Percentiles rank a stretch among this genome's conserved stretches.
Evolutionary conservation across 2,113 vertebrate species (phyloP).

Genomic region (Nannobrachium achirus): DNA sequence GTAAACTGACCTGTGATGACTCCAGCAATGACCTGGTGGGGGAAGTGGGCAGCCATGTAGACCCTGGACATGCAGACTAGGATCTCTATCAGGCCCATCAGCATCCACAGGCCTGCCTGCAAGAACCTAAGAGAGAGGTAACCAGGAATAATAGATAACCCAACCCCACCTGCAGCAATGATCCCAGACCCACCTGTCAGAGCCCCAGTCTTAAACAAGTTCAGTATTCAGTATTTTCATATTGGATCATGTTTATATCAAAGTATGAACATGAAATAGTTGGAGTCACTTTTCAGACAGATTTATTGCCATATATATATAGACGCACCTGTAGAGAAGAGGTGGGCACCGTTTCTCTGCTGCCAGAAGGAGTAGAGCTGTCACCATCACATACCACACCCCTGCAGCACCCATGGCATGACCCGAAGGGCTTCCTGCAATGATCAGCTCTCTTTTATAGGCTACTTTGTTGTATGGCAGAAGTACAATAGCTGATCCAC

Average conservation of each 20-base stretch:
- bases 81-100: slow-evolving; percentile 82
- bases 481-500: too few relatives aligned
- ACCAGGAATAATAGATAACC: neutral
- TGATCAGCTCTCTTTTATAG: too few relatives aligned
- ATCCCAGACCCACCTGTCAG: too few relatives aligned
- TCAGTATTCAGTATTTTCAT: too few relatives aligned
- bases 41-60: slow-evolving; percentile 88
- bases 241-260: too few relatives aligned
- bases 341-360: slow-evolving; percentile 57
- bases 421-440: slow-evolving; percentile 81
- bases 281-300: neutral
- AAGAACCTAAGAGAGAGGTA: slow-evolving; percentile 75
- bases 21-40: slow-evolving; percentile 87
- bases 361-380: slow-evolving; percentile 67
- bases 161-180: too few relatives aligned
- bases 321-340: slow-evolving; percentile 69
- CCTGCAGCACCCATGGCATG: slow-evolving; percentile 82
- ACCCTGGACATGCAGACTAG: slow-evolving; percentile 87
- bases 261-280: too few relatives aligned
- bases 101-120: slow-evolving; percentile 77
- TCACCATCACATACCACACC: slow-evolving; percentile 82
- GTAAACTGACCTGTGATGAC: slow-evolving; percentile 83
- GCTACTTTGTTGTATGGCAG: too few relatives aligned
- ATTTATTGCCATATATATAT: neutral
- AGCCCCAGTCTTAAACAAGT: too few relatives aligned